Evolutionary conservation across 2,113 vertebrate species (phyloP).

Genomic region (Cyprinodon variegatus): DNA sequence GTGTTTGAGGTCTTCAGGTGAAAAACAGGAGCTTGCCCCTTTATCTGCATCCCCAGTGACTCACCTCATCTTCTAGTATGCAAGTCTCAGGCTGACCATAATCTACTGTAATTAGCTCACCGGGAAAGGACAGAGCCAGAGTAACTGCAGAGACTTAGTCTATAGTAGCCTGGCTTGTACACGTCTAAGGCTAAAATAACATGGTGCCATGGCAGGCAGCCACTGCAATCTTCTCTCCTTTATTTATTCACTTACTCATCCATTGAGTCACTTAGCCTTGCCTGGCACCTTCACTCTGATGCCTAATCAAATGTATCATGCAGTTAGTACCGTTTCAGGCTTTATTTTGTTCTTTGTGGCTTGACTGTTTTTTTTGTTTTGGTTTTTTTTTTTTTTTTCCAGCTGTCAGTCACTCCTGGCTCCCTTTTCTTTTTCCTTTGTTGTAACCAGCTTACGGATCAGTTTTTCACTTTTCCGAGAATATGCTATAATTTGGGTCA

Average conservation of each 20-base stretch:
- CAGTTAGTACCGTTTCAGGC: conserved; percentile 47
- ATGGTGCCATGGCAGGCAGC: conserved; percentile 58
- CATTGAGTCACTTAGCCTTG: conserved; percentile 65
- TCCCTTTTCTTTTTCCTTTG: neutral
- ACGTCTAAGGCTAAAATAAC: conserved; percentile 59
- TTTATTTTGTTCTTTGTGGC: conserved; percentile 48
- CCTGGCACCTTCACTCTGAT: conserved; percentile 52
- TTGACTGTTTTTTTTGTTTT: conserved; percentile 17
- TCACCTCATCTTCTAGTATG: conserved; percentile 54
- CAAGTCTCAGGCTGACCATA: conserved; percentile 34
- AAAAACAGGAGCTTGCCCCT: conserved; percentile 56
- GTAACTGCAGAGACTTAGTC: conserved; percentile 65
- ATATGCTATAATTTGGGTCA: conserved; percentile 16
- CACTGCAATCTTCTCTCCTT: conserved; percentile 58
- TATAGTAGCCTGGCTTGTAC: conserved; percentile 62
- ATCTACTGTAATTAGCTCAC: conserved; percentile 66
- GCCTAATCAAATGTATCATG: conserved; percentile 67
- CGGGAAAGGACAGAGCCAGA: conserved; percentile 50
- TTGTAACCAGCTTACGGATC: neutral
- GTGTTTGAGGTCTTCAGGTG: conserved; percentile 46
- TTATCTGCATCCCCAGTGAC: conserved; percentile 53
- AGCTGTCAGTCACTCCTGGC: conserved; percentile 36
- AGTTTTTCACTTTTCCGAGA: conserved; percentile 7
- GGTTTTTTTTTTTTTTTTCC: conserved; percentile 24
- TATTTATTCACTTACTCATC: conserved; percentile 75